These are phyloP conservation scores for Epinephelus malabaricus DNA, from an alignment of 2,797 vertebrate genomes.

Conservation along the genomic window DNA sequence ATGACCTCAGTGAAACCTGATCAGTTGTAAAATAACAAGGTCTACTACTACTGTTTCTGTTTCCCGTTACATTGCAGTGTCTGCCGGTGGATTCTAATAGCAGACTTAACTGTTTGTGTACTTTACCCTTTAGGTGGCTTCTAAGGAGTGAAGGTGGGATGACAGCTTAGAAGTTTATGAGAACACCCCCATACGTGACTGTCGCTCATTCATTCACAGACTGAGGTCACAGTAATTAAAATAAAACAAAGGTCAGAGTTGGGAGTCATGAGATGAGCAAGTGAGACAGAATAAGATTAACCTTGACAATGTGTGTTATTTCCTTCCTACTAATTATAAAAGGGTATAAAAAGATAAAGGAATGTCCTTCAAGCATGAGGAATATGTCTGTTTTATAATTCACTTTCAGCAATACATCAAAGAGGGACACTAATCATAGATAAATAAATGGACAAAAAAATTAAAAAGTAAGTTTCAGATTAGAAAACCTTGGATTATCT, in stretches of 20 bases:
- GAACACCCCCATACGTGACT: slow-evolving; percentile 24
- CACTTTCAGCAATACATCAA: background rate
- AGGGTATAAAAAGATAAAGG: slow-evolving; percentile 28
- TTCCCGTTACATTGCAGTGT: background rate
- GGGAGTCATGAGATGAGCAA: slow-evolving; percentile 14
- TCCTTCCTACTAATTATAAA: slow-evolving; percentile 24
- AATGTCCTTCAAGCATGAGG: background rate
- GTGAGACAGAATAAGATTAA: slow-evolving; percentile 18
- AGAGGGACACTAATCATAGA: background rate
- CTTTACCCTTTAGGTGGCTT: slow-evolving; percentile 38
- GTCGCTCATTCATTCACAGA: slow-evolving; percentile 75
- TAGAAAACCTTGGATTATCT: background rate
- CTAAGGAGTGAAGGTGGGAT: slow-evolving; percentile 39
- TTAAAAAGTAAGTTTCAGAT: background rate
- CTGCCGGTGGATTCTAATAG: background rate
- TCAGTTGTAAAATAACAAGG: background rate
- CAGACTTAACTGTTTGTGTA: background rate
- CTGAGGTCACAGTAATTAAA: slow-evolving; percentile 43
- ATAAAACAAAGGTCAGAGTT: slow-evolving; percentile 38
- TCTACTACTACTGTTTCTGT: background rate
- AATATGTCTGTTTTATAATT: background rate
- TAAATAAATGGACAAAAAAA: too few species aligned
- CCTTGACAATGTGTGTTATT: slow-evolving; percentile 73
- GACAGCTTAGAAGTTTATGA: slow-evolving; percentile 47
- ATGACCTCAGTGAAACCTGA: too few species aligned